These are phyloP conservation scores for Hymenochirus boettgeri DNA, from an alignment of 2,113 vertebrate species.

Conservation along the genomic window DNA sequence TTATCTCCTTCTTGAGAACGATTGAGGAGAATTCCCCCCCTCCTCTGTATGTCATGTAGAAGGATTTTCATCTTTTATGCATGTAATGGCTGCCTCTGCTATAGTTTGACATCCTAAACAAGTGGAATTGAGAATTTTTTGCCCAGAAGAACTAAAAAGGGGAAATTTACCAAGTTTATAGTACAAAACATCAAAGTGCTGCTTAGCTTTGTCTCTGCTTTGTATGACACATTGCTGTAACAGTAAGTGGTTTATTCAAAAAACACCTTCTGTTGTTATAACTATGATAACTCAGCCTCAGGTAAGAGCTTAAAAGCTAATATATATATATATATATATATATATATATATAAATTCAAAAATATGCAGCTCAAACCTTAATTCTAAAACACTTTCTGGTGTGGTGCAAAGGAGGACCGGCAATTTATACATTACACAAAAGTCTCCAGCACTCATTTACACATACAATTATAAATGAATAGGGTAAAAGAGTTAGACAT, in stretches of 20 bases:
- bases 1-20: constrained; percentile 26
- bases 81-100: constrained; percentile 10
- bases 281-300: neutral
- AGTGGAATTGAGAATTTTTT: constrained; percentile 25
- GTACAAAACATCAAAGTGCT: neutral
- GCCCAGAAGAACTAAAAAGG: neutral
- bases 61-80: constrained; percentile 44
- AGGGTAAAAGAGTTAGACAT: no score
- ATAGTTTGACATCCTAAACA: constrained; percentile 22
- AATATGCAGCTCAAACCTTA: no score
- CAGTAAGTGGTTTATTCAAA: neutral
- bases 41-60: constrained; percentile 21
- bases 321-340: no score
- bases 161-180: neutral
- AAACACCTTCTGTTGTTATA: neutral
- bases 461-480: no score
- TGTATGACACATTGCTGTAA: neutral
- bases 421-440: no score
- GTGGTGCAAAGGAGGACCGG: no score
- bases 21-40: constrained; percentile 6
- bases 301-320: no score
- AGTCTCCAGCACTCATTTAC: no score
- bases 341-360: no score
- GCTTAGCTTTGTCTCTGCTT: constrained; percentile 2
- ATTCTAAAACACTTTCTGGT: no score